Evolutionary conservation across 1,140 invertebrate species (phyloP).

Genomic region (Leguminivora glycinivorella): DNA sequence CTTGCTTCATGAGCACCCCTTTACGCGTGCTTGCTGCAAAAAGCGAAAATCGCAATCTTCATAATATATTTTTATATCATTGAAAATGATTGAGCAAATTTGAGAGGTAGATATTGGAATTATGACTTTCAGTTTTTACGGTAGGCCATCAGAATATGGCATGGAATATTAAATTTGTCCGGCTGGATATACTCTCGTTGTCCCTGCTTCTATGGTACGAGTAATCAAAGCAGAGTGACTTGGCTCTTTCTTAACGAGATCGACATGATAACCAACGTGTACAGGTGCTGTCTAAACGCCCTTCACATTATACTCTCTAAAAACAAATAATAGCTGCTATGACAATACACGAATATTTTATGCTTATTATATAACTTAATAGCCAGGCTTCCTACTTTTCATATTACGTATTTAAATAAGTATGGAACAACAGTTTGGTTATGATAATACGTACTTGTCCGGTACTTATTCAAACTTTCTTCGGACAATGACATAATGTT

Average conservation of each 20-base stretch:
- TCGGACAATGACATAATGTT: not conserved
- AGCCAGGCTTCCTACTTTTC: conserved; percentile 15
- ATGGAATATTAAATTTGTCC: no score
- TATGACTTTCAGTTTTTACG: no score
- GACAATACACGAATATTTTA: conserved; percentile 8
- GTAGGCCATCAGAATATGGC: no score
- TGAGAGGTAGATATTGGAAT: no score
- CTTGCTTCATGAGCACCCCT: not conserved
- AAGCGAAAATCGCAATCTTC: no score
- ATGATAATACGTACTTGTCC: conserved; percentile 20
- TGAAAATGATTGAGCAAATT: no score
- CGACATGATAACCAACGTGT: not conserved
- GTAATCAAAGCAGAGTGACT: not conserved
- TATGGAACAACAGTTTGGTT: conserved; percentile 10
- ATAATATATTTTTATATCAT: no score
- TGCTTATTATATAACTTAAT: not conserved
- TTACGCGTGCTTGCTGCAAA: no score
- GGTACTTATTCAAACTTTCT: conserved; percentile 7
- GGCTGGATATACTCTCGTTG: no score
- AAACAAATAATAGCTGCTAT: conserved; percentile 5
- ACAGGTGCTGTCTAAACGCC: not conserved
- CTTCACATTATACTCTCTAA: conserved; percentile 6
- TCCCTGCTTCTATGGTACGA: no score
- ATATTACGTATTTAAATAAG: conserved; percentile 22
- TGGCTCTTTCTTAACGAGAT: conserved; percentile 11